phyloP scores from a whole-genome alignment of 1,140 invertebrate species.

The Drosophila virilis region DNA sequence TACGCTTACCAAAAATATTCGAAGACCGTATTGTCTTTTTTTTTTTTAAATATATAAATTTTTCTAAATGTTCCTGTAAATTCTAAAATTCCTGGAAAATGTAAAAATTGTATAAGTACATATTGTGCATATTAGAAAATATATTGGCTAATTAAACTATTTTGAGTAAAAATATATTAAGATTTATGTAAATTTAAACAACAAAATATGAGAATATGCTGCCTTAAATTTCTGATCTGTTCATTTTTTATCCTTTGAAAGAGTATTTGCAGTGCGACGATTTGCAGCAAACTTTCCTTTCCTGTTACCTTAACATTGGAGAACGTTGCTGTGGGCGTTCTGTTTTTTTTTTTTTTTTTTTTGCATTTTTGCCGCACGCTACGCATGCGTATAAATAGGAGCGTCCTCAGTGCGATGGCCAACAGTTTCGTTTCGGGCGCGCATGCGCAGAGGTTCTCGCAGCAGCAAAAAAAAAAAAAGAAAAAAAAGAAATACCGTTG shows the following conservation, averaged over 20 bases:
- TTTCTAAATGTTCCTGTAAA: too few relatives aligned
- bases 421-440: conserved; percentile 70
- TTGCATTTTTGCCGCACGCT: conserved; percentile 38
- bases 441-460: conserved; percentile 58
- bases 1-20: too few relatives aligned
- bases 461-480: conserved; percentile 20
- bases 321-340: conserved; percentile 39
- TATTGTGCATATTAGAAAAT: too few relatives aligned
- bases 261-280: conserved; percentile 30
- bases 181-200: too few relatives aligned
- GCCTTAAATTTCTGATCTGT: too few relatives aligned
- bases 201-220: too few relatives aligned
- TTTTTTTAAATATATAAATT: too few relatives aligned
- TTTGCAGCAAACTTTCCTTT: conserved; percentile 16
- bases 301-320: conserved; percentile 42
- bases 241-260: background rate
- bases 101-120: too few relatives aligned
- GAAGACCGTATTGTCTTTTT: too few relatives aligned
- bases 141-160: too few relatives aligned
- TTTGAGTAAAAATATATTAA: too few relatives aligned
- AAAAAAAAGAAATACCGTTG: conserved; percentile 13
- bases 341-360: conserved; percentile 34
- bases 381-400: conserved; percentile 69
- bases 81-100: too few relatives aligned
- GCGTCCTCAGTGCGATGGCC: conserved; percentile 51